These are phyloP conservation scores for Macaria notata DNA, from an alignment of 2,888 invertebrate species.

Conservation along the genomic window DNA sequence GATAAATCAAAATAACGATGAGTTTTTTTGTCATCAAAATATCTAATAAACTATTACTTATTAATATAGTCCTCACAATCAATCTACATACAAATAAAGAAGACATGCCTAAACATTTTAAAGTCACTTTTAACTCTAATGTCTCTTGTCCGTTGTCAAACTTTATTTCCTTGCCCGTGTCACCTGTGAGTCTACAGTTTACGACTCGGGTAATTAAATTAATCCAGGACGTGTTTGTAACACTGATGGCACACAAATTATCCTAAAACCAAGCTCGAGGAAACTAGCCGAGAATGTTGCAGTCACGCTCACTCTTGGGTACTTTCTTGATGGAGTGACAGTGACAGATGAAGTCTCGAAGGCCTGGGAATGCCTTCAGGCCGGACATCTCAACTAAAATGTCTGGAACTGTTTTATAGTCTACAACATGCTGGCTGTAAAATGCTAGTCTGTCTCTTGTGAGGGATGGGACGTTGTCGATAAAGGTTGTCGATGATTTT, in stretches of 20 bases:
- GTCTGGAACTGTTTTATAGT: constrained; percentile 27
- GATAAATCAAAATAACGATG: no score
- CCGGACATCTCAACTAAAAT: constrained; percentile 26
- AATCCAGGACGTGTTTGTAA: constrained; percentile 27
- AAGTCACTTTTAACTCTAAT: no score
- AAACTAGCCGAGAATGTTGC: no score
- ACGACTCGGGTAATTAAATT: constrained; percentile 23
- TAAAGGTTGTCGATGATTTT: constrained; percentile 11
- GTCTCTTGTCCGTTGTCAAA: no score
- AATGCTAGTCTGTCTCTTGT: constrained; percentile 16
- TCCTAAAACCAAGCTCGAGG: constrained; percentile 1
- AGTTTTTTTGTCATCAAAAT: no score
- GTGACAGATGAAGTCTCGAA: background rate
- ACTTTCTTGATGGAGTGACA: no score
- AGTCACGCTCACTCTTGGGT: no score
- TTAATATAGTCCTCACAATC: no score
- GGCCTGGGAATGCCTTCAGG: background rate
- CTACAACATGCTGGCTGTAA: constrained; percentile 14
- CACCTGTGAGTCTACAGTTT: constrained; percentile 10
- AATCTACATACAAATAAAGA: no score
- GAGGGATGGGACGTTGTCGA: constrained; percentile 3
- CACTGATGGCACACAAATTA: constrained; percentile 32
- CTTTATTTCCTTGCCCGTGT: background rate
- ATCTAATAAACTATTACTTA: no score
- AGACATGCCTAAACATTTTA: no score